Evolutionary conservation across 53 echinoderm and acorn worm genomes (phyloP), one percentile per base, ranked within the genome.

Genomic region (Arbacia lixula): DNA sequence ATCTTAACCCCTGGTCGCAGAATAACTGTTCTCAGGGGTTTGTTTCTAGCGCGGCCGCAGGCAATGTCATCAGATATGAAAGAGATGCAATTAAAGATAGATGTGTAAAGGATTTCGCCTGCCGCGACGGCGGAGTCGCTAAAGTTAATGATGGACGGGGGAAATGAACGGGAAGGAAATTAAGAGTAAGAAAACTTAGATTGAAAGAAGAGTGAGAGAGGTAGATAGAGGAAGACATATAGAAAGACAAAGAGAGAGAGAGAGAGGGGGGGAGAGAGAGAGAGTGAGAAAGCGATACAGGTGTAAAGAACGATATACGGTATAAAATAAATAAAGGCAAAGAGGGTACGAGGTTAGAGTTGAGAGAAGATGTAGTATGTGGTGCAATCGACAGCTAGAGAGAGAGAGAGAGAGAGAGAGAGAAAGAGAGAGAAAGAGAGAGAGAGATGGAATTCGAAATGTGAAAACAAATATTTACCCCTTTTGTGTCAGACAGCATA

Each of bases 101-200:
- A 69, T 69, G 43, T 41, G 69, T 6, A 43, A 69, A 42, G 42
- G 42, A 69, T 42, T 69, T 69, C 5, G 69, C 69, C 43, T 42
- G 25, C 4, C 46, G 69, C 69, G 69, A 26, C 2, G 28, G n/a
- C n/a, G n/a, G n/a, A n/a, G n/a, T n/a, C n/a, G n/a, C n/a, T 58
- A 26, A 58, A 58, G 14, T 0, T 58, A 33, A 20, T 2, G 26
- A 29, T 19, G 63, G 34, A 29, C 17, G 63, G 34, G 33, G 34
- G 16, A n/a, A 22, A 39, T 24, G 11, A 68, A 20, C 17, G 24
- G 6, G 25, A 28, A 27, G 22, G 46, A 43, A 10, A 21, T 17
- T 37, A 2, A 69, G 17, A n/a, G 0, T 5, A 2, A 26, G 24
- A 5, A 68, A 25, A 40, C 5, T n/a, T 6, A 46, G 46, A 14